A percentile compares a stretch with the other conserved stretches of the same genome.
Conservation (phyloP, 1,140 invertebrate genomes). For the Diorhabda carinulata region DNA sequence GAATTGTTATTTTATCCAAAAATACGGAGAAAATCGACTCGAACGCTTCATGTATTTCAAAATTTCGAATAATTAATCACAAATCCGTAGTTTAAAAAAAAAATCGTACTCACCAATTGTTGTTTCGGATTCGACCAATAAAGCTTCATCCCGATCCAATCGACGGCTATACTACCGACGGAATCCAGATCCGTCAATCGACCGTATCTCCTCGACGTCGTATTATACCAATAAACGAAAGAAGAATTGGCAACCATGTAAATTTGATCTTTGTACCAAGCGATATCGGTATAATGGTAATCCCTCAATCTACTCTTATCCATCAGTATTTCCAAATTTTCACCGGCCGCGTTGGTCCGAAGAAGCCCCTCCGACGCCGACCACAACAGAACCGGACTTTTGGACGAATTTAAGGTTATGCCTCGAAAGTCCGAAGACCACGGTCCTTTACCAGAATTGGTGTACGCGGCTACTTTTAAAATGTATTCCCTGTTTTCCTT, state of each 20-base stretch:
- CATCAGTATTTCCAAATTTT: slow-evolving; percentile 62
- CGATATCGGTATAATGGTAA: slow-evolving; percentile 39
- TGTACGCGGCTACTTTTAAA: slow-evolving; percentile 74
- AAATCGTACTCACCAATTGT: slow-evolving; percentile 60
- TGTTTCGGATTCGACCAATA: slow-evolving; percentile 87
- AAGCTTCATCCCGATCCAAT: slow-evolving; percentile 82
- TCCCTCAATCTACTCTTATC: slow-evolving; percentile 54
- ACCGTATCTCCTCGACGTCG: slow-evolving; percentile 55
- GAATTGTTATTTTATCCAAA: too few relatives aligned
- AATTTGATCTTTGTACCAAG: slow-evolving; percentile 50
- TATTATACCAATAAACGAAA: slow-evolving; percentile 66
- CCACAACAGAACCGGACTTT: slow-evolving; percentile 59
- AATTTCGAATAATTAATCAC: too few relatives aligned
- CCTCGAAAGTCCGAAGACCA: slow-evolving; percentile 74
- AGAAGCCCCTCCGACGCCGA: slow-evolving; percentile 65
- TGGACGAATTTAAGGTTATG: slow-evolving; percentile 56
- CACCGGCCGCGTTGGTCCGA: slow-evolving; percentile 69
- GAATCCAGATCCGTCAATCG: slow-evolving; percentile 62
- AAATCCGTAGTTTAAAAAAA: neutral
- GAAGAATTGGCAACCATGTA: slow-evolving; percentile 73
- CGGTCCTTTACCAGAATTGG: slow-evolving; percentile 67
- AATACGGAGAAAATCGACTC: too few relatives aligned
- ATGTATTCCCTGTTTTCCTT: slow-evolving; percentile 70
- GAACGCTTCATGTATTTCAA: too few relatives aligned
- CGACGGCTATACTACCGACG: slow-evolving; percentile 75